Conservation (phyloP, 2,888 invertebrate species). For the Chaetogeoica ovagalla region DNA sequence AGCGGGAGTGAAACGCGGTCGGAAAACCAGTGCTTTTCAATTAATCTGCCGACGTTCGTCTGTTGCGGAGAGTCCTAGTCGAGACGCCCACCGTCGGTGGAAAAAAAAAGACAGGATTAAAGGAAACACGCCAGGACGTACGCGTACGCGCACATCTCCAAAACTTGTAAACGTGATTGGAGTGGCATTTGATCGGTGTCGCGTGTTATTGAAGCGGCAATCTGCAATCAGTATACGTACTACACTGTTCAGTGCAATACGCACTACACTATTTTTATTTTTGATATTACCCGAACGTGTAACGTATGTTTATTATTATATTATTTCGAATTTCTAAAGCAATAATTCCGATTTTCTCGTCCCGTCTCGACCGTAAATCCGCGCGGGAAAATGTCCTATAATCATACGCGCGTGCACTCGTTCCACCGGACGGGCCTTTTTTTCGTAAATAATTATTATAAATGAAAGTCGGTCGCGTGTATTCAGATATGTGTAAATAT, state of each 20-base stretch:
- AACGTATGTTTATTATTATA: too few relatives aligned
- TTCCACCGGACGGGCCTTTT: too few relatives aligned
- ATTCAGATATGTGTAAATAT: too few relatives aligned
- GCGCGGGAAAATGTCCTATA: too few relatives aligned
- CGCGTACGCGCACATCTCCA: background rate
- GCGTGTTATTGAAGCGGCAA: background rate
- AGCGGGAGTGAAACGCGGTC: background rate
- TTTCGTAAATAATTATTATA: too few relatives aligned
- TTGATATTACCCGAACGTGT: background rate
- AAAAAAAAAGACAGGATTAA: constrained; percentile 9
- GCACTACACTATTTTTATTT: background rate
- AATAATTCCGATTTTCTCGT: too few relatives aligned
- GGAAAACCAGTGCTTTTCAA: constrained; percentile 18
- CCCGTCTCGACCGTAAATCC: too few relatives aligned
- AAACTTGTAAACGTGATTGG: background rate
- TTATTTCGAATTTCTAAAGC: too few relatives aligned
- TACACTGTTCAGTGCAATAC: background rate
- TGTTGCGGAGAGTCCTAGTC: background rate
- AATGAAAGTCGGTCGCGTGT: too few relatives aligned
- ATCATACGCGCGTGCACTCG: too few relatives aligned
- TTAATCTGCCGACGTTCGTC: constrained; percentile 14
- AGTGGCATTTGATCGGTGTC: constrained; percentile 5
- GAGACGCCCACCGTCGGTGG: too few relatives aligned
- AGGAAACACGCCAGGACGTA: background rate
- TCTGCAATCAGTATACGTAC: constrained; percentile 1